Base-by-base conservation (phyloP, 1,140 invertebrate genomes). In the Zaprionus ghesquierei region DNA sequence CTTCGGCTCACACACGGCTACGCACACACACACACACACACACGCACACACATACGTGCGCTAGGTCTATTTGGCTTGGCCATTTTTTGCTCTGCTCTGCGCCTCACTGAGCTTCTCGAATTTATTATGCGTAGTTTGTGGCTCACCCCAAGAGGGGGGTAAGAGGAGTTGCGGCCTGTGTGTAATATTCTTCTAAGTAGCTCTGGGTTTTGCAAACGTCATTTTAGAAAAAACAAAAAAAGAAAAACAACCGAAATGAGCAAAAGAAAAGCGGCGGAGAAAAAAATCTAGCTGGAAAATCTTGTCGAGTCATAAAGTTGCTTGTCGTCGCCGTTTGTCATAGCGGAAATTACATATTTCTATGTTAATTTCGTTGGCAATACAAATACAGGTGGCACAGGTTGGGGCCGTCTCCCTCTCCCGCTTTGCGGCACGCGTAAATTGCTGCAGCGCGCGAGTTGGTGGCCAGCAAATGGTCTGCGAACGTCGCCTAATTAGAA, bases 321-420 rank as follows among this genome's bases (percentile, higher is more conserved):
- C 60, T 75, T 76, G 75, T 87, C 75, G 64, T 78, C 73, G 55
- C 54, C 74, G 72, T 65, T 86, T 77, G 71, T 81, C 69, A 87
- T 60, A 76, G 56, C 84, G 79, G 76, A 81, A 81, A 86, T 79
- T 82, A 82, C 75, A 81, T 82, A 79, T 87, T 86, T 86, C 78
- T 87, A 87, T 86, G 79, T 77, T 87, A 79, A 89, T 85, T 85
- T 70, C 49, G 60, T 41, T 23, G 5, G 60, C 63, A 71, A 78
- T 66, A 71, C 46, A 68, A 61, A 51, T 71, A 69, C 69, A 81
- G 69, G 60, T 23, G 27, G 15, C 59, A 15, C 59, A 50, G 46
- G 46, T 49, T 50, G 25, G 35, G 38, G 35, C 5, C 15, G 33
- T n/a, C 55, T 6, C 12, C 10, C 13, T 3, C 27, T 54, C n/a